Conservation (phyloP, 2,888 invertebrate genomes). For the Hyposoter didymator region DNA sequence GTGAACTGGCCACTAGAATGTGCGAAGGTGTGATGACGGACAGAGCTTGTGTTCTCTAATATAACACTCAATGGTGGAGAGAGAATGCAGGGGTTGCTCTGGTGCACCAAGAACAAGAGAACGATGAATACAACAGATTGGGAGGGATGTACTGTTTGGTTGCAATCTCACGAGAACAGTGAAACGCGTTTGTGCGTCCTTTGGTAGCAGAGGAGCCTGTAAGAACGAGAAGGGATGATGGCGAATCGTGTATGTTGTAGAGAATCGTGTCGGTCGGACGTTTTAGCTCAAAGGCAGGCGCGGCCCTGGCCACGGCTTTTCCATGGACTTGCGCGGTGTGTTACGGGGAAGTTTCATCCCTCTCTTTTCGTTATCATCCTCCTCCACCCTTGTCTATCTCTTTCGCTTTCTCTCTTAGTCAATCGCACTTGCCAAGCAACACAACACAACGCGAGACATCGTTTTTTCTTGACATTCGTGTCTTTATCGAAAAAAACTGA, state of each 20-base stretch:
- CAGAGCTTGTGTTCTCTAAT: slow-evolving; percentile 27
- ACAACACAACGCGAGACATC: slow-evolving; percentile 50
- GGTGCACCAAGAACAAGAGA: slow-evolving; percentile 18
- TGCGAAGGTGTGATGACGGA: slow-evolving; percentile 27
- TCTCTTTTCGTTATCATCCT: slow-evolving; percentile 62
- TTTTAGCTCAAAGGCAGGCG: slow-evolving; percentile 73
- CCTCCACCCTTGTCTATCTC: slow-evolving; percentile 35
- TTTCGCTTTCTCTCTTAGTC: slow-evolving; percentile 52
- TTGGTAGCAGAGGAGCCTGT: not conserved
- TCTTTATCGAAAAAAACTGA: slow-evolving; percentile 45
- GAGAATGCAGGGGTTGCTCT: not conserved
- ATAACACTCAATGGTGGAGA: not conserved
- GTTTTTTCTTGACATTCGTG: slow-evolving; percentile 39
- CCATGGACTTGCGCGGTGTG: slow-evolving; percentile 78
- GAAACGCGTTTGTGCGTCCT: slow-evolving; percentile 17
- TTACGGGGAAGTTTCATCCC: slow-evolving; percentile 74
- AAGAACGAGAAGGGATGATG: slow-evolving; percentile 16
- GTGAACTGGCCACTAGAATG: slow-evolving; percentile 38
- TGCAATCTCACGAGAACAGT: slow-evolving; percentile 32
- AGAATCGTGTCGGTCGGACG: slow-evolving; percentile 63
- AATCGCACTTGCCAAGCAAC: slow-evolving; percentile 31
- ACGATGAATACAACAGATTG: slow-evolving; percentile 37
- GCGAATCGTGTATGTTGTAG: slow-evolving; percentile 37
- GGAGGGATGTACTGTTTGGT: slow-evolving; percentile 32
- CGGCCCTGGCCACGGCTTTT: slow-evolving; percentile 77